A percentile compares a stretch with the other conserved stretches of the same genome.
phyloP scores from a whole-genome alignment of 2,888 invertebrate genomes.

The Hirtodrosophila trivittata region DNA sequence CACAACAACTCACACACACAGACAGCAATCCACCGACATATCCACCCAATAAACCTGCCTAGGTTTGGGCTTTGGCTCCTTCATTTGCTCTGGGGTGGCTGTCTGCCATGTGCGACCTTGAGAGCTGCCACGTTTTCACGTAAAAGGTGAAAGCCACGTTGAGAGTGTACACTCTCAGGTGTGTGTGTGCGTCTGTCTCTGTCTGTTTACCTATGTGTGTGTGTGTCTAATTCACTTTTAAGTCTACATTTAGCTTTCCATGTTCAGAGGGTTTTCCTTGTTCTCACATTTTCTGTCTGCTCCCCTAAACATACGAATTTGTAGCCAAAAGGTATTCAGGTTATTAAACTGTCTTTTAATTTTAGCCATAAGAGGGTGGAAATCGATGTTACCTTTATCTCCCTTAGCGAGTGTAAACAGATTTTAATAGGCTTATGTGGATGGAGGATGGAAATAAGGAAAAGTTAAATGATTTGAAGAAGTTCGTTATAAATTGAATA shows the following conservation, averaged over 20 bases:
- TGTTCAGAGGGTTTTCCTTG: constrained; percentile 19
- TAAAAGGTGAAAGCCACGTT: constrained; percentile 75
- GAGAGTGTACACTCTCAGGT: constrained; percentile 6
- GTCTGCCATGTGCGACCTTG: constrained; percentile 76
- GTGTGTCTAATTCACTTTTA: constrained; percentile 43
- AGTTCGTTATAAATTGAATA: no score
- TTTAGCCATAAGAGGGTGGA: neutral
- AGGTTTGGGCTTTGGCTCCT: constrained; percentile 2
- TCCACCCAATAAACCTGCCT: neutral
- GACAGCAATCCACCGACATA: neutral
- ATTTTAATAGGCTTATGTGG: no score
- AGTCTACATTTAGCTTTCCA: constrained; percentile 4
- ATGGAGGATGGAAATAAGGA: no score
- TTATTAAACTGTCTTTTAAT: constrained; percentile 49
- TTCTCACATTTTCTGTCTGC: constrained; percentile 15
- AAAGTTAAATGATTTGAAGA: no score
- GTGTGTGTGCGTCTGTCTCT: constrained; percentile 2
- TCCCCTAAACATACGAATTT: neutral
- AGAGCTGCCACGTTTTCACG: constrained; percentile 65
- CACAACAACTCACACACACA: neutral
- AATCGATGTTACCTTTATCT: no score
- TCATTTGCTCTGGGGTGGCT: constrained; percentile 27
- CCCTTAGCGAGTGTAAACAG: no score
- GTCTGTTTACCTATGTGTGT: constrained; percentile 12
- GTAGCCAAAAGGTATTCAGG: constrained; percentile 21